Evolutionary conservation across 2,113 vertebrate species (phyloP), one percentile per base, ranked within the genome.

Genomic region (Arvicanthis niloticus): DNA sequence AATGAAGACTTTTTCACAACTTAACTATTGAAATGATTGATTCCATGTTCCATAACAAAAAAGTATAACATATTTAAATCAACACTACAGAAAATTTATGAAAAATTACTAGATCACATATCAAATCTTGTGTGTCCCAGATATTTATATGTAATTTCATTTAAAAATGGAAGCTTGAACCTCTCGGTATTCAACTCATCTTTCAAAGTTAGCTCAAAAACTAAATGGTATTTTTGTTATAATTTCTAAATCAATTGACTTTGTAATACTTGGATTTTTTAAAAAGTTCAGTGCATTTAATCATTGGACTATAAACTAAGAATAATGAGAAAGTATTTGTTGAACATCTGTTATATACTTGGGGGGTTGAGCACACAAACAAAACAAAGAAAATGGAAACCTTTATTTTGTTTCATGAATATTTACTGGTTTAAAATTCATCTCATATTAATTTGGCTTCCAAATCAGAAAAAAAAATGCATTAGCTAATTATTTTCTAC

Each of bases 331-430:
- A 90, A 70, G 7, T 85, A 92, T 70, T 94, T 95, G 8, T 75
- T 89, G 77, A 91, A 17, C 26, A 78, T 56, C 51, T 89, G 56
- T 88, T 95, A 65, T 19, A 34, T 89, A 22, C 9, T 94, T 90
- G 17, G 0, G 31, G 17, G 26, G 67, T 82, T 82, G 51, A 84
- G 7, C 31, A 93, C 53, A 65, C 85, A 91, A 70, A 92, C 58
- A 95, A 90, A 90, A 78, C 10, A 89, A 94, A 85, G 87, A 10
- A 85, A 93, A 82, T 76, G 58, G 96, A 96, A 95, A 31, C 0
- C 2, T 82, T 56, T 88, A 84, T 84, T 91, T 91, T 68, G 81
- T 88, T 93, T 88, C 34, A 88, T 94, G 93, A 92, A 96, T 96
- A 93, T 92, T 96, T 92, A 93, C 56, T 92, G 7, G 3, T 40